A percentile compares a stretch with the other conserved stretches of the same genome.
Evolutionary conservation across 2,888 invertebrate species (phyloP).

Genomic region (Pocota personata): DNA sequence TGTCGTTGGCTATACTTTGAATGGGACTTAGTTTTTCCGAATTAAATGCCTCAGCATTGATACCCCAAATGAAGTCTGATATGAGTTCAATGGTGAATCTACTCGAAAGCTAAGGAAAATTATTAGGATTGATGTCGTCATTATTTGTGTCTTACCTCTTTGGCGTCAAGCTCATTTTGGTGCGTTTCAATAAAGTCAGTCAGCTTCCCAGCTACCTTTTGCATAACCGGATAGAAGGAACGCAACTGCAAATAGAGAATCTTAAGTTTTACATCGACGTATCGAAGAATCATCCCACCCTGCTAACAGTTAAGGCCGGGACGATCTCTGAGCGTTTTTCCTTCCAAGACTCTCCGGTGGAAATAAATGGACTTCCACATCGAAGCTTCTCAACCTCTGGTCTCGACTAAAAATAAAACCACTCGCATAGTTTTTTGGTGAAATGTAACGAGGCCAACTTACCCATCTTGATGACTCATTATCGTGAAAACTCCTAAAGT

Average conservation of each 20-base stretch:
- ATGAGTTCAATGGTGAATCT: conserved; percentile 81
- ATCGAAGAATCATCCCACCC: conserved; percentile 77
- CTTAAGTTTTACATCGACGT: not conserved
- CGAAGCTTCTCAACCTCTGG: conserved; percentile 74
- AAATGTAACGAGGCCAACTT: not conserved
- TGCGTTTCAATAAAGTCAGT: conserved; percentile 79
- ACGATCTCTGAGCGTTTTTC: conserved; percentile 82
- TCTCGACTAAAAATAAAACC: conserved; percentile 61
- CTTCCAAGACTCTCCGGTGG: conserved; percentile 83
- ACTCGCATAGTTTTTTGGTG: not conserved
- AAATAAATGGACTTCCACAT: conserved; percentile 82
- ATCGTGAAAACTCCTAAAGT: conserved; percentile 76
- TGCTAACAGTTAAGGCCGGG: conserved; percentile 83
- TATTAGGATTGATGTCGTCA: conserved; percentile 70
- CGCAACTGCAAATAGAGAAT: conserved; percentile 76
- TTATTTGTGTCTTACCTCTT: conserved; percentile 77
- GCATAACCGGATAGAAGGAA: conserved; percentile 82
- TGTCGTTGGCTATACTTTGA: conserved; percentile 67
- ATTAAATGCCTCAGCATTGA: conserved; percentile 80
- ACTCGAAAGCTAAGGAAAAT: conserved; percentile 74
- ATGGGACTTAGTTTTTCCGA: conserved; percentile 42
- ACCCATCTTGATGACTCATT: conserved; percentile 77
- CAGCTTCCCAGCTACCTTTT: conserved; percentile 80
- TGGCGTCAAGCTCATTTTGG: conserved; percentile 80
- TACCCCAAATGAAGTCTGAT: conserved; percentile 81